Percentiles rank a stretch among this genome's conserved stretches.
These are phyloP conservation scores for Vollenhovia emeryi DNA, from an alignment of 1,140 invertebrate species.

Conservation along the genomic window DNA sequence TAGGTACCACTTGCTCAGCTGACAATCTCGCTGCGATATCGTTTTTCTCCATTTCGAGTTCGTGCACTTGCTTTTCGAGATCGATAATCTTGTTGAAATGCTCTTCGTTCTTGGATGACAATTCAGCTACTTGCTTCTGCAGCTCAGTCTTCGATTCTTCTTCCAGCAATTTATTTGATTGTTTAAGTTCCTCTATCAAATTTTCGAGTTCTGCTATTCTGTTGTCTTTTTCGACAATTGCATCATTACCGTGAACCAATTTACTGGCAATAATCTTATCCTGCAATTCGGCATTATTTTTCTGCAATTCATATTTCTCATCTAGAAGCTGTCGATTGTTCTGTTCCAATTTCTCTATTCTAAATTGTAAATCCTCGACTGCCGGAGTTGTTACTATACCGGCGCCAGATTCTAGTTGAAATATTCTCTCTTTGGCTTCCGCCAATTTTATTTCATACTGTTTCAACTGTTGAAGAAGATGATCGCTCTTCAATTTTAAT, in stretches of 20 bases:
- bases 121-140: constrained; percentile 73
- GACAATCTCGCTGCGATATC: constrained; percentile 70
- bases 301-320: constrained; percentile 81
- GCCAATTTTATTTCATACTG: constrained; percentile 79
- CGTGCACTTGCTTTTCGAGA: constrained; percentile 75
- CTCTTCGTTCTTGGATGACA: constrained; percentile 77
- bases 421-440: constrained; percentile 77
- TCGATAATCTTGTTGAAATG: constrained; percentile 75
- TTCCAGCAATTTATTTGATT: constrained; percentile 75
- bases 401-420: constrained; percentile 76
- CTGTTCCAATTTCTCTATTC: constrained; percentile 75
- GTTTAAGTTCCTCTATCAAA: constrained; percentile 79
- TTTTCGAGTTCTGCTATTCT: constrained; percentile 82
- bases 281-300: constrained; percentile 78
- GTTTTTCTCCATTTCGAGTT: constrained; percentile 77
- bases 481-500: constrained; percentile 80
- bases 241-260: constrained; percentile 64
- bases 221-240: constrained; percentile 80
- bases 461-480: constrained; percentile 80
- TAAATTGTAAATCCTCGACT: constrained; percentile 75
- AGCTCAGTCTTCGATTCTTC: constrained; percentile 78
- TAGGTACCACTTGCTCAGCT: constrained; percentile 69
- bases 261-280: constrained; percentile 73
- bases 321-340: constrained; percentile 77
- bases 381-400: constrained; percentile 73